phyloP scores from a whole-genome alignment of 2,113 vertebrate species.

The Acrocephalus kingi region DNA sequence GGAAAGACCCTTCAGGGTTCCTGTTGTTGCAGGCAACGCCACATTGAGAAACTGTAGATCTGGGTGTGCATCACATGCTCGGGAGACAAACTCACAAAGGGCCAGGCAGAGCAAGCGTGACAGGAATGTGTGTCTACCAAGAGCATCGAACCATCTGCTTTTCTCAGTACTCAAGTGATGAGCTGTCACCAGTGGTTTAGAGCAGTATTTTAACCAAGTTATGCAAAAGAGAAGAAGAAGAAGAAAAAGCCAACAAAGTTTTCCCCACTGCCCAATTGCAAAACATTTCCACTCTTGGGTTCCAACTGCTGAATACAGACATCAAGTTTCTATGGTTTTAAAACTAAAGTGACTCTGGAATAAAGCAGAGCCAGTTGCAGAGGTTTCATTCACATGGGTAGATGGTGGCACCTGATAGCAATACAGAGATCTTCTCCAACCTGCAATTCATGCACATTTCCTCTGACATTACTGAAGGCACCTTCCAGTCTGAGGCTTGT shows the following conservation, averaged over 20 bases:
- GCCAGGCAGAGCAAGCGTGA: background rate
- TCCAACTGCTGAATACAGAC: background rate
- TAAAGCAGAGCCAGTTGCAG: background rate
- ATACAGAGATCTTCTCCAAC: background rate
- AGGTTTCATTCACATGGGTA: background rate
- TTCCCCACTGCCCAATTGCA: background rate
- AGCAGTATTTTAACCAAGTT: slow-evolving; percentile 24
- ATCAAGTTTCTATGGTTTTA: slow-evolving; percentile 13
- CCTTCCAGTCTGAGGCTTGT: background rate
- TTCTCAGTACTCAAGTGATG: background rate
- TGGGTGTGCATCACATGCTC: background rate
- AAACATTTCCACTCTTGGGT: slow-evolving; percentile 18
- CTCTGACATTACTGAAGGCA: background rate
- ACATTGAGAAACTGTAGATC: background rate
- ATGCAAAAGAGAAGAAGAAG: background rate
- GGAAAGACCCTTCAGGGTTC: background rate
- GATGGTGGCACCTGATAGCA: background rate
- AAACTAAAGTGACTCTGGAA: background rate
- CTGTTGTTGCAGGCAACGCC: background rate
- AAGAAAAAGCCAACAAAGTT: background rate
- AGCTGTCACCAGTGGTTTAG: slow-evolving; percentile 13
- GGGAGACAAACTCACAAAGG: background rate
- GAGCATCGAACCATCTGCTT: background rate
- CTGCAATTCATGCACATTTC: background rate
- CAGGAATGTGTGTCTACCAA: background rate